Evolutionary conservation across 2,797 vertebrate genomes (phyloP), one percentile per base, ranked within the genome.

Genomic region (Phrynocephalus forsythii): DNA sequence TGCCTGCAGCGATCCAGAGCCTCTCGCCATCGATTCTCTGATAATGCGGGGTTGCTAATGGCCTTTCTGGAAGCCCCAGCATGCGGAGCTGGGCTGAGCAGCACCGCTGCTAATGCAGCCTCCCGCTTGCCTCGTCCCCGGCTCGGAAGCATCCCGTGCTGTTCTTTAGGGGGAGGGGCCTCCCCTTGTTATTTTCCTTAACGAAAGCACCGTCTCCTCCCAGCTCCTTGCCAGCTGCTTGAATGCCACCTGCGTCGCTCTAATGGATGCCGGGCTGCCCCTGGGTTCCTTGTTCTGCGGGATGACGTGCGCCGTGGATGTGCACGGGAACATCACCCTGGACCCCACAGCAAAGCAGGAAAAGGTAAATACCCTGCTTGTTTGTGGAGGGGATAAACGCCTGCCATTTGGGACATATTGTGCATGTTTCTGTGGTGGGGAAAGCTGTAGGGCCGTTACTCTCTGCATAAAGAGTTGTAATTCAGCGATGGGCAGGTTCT

Each of bases 241-340:
- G 91, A 99, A 99, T 0, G 97, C 98, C 0, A 95, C 98, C 87
- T 99, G 98, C 88, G 97, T 99, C 97, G 98, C 97, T 1, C 92
- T 99, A 22, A 97, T 99, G 97, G 98, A 99, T 0, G 97, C 98
- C 0, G 98, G 98, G 4, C 94, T 99, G 89, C 98, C 98, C 0
- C 98, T 99, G 97, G 91, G 92, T 8, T 92, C 96, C 38, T 96
- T 99, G 60, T 99, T 99, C 95, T 99, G 98, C 0, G 98, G 98
- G 0, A 95, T 99, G 83, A 98, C 98, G 6, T 99, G 98, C 8
- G 97, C 97, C 85, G 97, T 99, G 71, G 92, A 95, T 79, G 8
- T 95, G 0, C 96, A 98, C 0, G 97, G 97, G 1, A 89, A 92
- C 52, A 96, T 99, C 38, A 75, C 97, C 85, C 97, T 98, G 0